Conservation (phyloP, 2,888 invertebrate genomes). For the Drosophila melanocephala region DNA sequence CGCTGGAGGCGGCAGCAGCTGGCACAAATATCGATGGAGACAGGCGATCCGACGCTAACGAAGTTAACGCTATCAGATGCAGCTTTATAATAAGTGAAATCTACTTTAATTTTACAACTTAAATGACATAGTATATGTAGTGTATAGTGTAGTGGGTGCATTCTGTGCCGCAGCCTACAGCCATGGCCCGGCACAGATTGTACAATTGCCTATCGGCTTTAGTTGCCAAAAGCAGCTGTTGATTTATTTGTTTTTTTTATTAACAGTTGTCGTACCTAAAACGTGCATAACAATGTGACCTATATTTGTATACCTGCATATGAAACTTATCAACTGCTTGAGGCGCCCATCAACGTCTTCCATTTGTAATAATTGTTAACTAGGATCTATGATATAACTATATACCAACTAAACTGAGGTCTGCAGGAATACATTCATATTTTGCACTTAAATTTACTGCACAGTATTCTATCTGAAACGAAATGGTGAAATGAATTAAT, state of each 20-base stretch:
- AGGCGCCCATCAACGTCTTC: constrained; percentile 62
- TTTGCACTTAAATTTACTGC: not conserved
- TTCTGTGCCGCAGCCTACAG: constrained; percentile 8
- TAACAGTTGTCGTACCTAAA: constrained; percentile 63
- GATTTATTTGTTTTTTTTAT: not conserved
- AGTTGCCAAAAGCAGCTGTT: constrained; percentile 30
- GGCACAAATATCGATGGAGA: constrained; percentile 68
- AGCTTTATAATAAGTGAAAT: constrained; percentile 27
- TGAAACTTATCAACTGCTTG: constrained; percentile 34
- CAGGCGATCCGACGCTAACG: constrained; percentile 60
- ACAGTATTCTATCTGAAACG: not conserved
- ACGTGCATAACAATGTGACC: constrained; percentile 70
- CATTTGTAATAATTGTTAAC: constrained; percentile 58
- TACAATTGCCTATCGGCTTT: constrained; percentile 12
- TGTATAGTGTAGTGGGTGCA: constrained; percentile 5
- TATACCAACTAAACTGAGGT: not conserved
- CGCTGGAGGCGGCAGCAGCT: constrained; percentile 79
- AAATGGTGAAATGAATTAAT: not conserved
- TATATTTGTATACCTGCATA: constrained; percentile 71
- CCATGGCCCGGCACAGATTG: constrained; percentile 8
- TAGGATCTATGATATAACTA: constrained; percentile 23
- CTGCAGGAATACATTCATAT: not conserved
- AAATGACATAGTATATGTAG: constrained; percentile 22
- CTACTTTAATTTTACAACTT: constrained; percentile 31
- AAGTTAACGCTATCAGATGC: constrained; percentile 59